Percentiles rank a stretch among this genome's conserved stretches.
phyloP scores from a whole-genome alignment of 2,797 vertebrate species.

The Protosalanx chinensis region DNA sequence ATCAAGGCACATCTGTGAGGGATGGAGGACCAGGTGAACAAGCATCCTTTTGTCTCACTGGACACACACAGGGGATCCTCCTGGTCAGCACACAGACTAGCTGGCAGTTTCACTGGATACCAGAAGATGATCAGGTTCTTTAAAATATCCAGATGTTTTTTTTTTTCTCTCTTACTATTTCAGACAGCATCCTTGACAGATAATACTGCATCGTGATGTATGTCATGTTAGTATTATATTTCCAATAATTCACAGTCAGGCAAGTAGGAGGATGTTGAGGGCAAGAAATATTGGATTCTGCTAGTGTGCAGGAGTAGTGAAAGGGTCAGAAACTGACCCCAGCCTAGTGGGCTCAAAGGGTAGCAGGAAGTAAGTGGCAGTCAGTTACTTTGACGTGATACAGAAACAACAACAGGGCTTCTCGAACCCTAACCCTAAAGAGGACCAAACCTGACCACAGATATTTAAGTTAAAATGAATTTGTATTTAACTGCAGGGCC shows the following conservation, averaged over 20 bases:
- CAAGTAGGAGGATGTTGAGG: background rate
- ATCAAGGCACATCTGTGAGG: conserved; percentile 55
- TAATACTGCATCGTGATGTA: background rate
- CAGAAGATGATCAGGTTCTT: background rate
- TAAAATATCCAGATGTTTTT: background rate
- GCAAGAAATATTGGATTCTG: conserved; percentile 5
- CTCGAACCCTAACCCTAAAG: background rate
- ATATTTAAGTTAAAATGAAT: background rate
- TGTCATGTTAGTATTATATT: background rate
- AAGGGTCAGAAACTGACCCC: conserved; percentile 55
- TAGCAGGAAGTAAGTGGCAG: conserved; percentile 39
- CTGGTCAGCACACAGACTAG: background rate
- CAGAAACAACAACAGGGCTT: conserved; percentile 20
- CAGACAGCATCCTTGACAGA: background rate
- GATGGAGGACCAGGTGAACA: conserved; percentile 66
- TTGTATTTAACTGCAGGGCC: background rate
- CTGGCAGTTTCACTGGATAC: background rate
- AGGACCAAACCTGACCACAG: background rate
- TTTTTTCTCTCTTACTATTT: background rate
- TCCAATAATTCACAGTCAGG: background rate
- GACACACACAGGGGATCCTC: conserved; percentile 23
- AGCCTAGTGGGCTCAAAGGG: conserved; percentile 70
- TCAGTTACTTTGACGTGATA: conserved; percentile 9
- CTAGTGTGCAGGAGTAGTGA: conserved; percentile 38
- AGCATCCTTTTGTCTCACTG: conserved; percentile 55